Conservation (phyloP, 2,797 vertebrate species). For the Mormyrops attenuatus region DNA sequence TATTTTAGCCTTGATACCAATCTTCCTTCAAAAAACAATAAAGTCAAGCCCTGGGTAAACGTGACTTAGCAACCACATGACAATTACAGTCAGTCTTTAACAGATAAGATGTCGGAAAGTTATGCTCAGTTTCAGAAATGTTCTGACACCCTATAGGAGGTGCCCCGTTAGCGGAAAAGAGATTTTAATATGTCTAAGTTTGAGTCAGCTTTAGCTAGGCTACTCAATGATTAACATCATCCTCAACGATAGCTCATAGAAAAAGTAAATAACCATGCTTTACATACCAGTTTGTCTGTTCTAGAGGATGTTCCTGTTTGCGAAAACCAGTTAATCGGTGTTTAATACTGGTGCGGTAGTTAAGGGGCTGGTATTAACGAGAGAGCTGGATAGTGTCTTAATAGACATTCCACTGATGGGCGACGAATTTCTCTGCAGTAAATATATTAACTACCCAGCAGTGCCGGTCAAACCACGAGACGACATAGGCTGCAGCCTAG, state of each 20-base stretch:
- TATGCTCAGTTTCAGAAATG: background rate
- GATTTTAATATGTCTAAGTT: background rate
- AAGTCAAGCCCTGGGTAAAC: background rate
- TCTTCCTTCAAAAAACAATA: background rate
- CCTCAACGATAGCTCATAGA: background rate
- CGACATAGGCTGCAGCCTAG: background rate
- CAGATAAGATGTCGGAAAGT: background rate
- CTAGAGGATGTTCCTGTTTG: background rate
- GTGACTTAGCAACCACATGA: background rate
- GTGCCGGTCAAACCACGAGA: background rate
- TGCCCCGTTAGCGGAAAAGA: background rate
- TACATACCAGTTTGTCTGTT: background rate
- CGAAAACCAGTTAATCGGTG: background rate
- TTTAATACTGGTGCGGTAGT: background rate
- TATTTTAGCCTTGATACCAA: background rate
- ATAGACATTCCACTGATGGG: background rate
- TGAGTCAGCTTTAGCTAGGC: background rate
- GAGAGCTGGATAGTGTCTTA: background rate
- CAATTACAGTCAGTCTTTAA: background rate
- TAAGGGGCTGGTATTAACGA: background rate
- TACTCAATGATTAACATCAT: background rate
- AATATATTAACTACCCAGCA: background rate
- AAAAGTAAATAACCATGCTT: background rate
- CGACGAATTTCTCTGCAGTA: background rate
- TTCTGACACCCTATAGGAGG: background rate